These are phyloP conservation scores for Trachemys scripta DNA, from an alignment of 2,113 vertebrate genomes.

Conservation along the genomic window DNA sequence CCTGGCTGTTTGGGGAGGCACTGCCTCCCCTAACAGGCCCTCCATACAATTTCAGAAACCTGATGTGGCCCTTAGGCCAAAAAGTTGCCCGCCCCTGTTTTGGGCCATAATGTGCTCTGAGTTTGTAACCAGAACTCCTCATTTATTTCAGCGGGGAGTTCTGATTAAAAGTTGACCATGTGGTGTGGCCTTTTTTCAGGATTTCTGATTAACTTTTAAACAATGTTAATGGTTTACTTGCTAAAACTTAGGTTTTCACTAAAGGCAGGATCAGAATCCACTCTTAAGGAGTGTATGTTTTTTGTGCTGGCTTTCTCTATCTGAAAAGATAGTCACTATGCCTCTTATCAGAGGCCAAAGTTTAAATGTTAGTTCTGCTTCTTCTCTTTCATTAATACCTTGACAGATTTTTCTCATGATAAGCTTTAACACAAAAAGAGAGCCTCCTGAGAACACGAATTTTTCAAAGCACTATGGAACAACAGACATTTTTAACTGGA, in stretches of 20 bases:
- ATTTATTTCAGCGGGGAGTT: background rate
- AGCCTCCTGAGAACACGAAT: background rate
- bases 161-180: background rate
- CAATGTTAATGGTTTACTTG: background rate
- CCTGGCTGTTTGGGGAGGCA: too few species aligned
- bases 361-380: background rate
- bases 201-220: background rate
- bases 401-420: background rate
- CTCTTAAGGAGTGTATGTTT: background rate
- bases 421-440: background rate
- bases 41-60: too few species aligned
- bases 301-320: background rate
- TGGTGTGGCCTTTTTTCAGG: background rate
- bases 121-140: background rate
- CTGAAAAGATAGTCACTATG: background rate
- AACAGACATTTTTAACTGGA: background rate
- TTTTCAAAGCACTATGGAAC: background rate
- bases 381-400: background rate
- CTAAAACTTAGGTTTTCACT: background rate
- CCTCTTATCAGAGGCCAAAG: background rate
- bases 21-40: too few species aligned
- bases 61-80: too few species aligned
- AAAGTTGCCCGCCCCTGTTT: too few species aligned
- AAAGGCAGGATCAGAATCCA: background rate
- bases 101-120: background rate